Percentiles rank a stretch among this genome's conserved stretches.
Evolutionary conservation across 1,140 invertebrate genomes (phyloP).

Genomic region (Euborellia annulipes): DNA sequence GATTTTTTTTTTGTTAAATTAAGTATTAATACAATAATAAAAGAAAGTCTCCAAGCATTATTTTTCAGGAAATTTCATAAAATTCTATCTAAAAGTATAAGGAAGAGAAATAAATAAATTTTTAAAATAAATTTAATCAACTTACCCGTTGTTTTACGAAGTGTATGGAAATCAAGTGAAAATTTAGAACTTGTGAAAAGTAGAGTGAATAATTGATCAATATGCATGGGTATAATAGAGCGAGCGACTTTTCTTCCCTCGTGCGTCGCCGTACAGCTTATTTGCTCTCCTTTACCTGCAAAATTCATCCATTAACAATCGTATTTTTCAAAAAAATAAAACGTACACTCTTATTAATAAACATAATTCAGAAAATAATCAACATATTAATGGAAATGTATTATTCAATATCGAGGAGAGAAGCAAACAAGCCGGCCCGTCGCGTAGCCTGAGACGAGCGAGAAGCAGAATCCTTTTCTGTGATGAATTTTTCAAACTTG

Average conservation of each 20-base stretch:
- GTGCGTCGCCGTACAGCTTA: constrained; percentile 49
- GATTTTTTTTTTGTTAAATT: too few species aligned
- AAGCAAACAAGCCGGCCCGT: too few species aligned
- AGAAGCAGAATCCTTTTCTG: too few species aligned
- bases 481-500: too few species aligned
- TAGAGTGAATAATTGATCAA: constrained; percentile 80
- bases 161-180: constrained; percentile 63
- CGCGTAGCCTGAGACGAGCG: too few species aligned
- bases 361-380: too few species aligned
- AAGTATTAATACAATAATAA: too few species aligned
- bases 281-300: neutral
- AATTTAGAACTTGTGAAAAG: constrained; percentile 88
- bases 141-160: constrained; percentile 62
- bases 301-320: too few species aligned
- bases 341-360: too few species aligned
- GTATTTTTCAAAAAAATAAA: neutral
- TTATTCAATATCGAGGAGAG: too few species aligned
- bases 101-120: neutral
- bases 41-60: neutral
- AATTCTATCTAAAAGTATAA: too few species aligned
- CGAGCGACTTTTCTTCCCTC: constrained; percentile 57
- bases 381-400: too few species aligned
- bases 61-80: constrained; percentile 34
- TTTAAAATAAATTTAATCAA: constrained; percentile 9
- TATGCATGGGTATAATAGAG: constrained; percentile 57